Base-by-base conservation (phyloP, 2,888 invertebrate genomes). In the Linnaemya vulpina region DNA sequence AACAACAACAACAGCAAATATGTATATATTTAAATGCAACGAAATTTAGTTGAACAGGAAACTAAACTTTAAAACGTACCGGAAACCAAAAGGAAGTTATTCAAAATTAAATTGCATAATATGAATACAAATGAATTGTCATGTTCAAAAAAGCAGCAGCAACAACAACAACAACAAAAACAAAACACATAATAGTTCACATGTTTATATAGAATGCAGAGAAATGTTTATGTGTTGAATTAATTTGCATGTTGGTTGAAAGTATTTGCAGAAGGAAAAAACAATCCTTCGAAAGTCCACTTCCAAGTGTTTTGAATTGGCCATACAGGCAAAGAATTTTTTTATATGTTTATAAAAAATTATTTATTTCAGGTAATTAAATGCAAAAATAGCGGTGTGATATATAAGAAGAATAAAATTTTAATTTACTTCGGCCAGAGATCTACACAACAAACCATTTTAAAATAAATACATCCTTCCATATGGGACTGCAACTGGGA, bases 71-170 rank as follows among this genome's bases (percentile, higher is more conserved):
- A 85, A 82, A 82, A 79, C 68, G 35, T 85, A 83, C 71, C 81
- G 77, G 70, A 79, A 76, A 73, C 62, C 65, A 70, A 68, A 79
- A 76, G 85, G 85, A 85, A 85, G 85, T 85, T 85, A 78, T 85
- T 82, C 75, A 67, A 82, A 85, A 85, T 85, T 82, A 79, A 85
- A 85, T 82, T 85, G 82, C 78, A 82, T 78, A 71, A 71, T 82
- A 85, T 82, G 85, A 85, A 85, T 85, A 76, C 78, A 85, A 85
- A 85, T 85, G 78, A 85, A 82, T 82, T 85, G 85, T 75, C 78
- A 82, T 82, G 51, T 78, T 17, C 7, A 25, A 30, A 38, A n/a
- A 55, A 70, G 17, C 40, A 51, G n/a, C n/a, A n/a, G n/a, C n/a
- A n/a, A n/a, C n/a, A n/a, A n/a, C n/a, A n/a, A n/a, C n/a, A n/a